Base-by-base conservation (phyloP, 2,888 invertebrate genomes). In the Cephus runcator region DNA sequence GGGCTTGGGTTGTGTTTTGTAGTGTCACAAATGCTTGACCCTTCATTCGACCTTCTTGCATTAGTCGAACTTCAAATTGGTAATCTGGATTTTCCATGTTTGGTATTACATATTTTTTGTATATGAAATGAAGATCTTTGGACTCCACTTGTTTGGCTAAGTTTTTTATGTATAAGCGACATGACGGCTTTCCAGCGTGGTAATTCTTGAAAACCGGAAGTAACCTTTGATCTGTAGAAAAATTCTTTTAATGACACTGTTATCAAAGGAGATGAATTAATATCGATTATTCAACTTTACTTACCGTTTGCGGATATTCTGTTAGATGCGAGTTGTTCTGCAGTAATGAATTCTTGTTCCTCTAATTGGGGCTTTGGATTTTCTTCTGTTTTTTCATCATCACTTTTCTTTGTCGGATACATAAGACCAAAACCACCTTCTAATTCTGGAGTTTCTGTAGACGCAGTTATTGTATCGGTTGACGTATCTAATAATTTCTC, bases 21-120 rank as follows among this genome's bases (percentile, higher is more conserved):
- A 98, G 93, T 0, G 97, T 97, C 0, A 98, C 94, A 93, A 98
- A 98, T 0, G 97, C 98, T 92, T 98, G 98, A 0, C 98, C 98
- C 92, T 98, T 98, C 98, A 98, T 98, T 87, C 97, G 94, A 1
- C 98, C 98, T 91, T 97, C 97, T 88, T 97, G 96, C 98, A 98
- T 97, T 23, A 98, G 93, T 85, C 96, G 93, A 6, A 98, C 94
- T 90, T 94, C 93, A 84, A 80, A 88, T 87, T 88, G 82, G 35
- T 82, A 83, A 75, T 87, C 88, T 74, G 84, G 79, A 30, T 85
- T 89, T 76, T 92, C 92, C 74, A 89, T 86, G 33, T 90, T 89
- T 86, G 92, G 91, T 77, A 93, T 87, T 6, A 93, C 88, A 85
- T 95, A 98, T 76, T 95, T 93, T 79, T 94, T 94, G 89, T 95